phyloP scores from a whole-genome alignment of 2,888 invertebrate genomes.

The Napeogenes inachia region DNA sequence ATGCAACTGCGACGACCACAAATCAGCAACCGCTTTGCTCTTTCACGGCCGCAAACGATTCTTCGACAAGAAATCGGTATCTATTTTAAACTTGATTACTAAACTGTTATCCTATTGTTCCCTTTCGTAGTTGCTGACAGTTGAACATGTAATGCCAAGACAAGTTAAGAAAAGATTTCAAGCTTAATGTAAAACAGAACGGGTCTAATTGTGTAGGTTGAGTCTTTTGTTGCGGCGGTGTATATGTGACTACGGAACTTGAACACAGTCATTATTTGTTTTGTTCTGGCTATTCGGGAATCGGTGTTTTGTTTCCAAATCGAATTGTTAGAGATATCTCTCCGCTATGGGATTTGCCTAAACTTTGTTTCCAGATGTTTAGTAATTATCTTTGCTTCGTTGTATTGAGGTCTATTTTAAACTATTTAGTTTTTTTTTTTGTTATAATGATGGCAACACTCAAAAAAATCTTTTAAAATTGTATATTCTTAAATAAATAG shows the following conservation, averaged over 20 bases:
- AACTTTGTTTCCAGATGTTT: slow-evolving; percentile 22
- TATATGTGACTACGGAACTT: slow-evolving; percentile 32
- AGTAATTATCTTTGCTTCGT: slow-evolving; percentile 15
- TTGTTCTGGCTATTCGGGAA: slow-evolving; percentile 33
- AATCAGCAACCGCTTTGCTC: slow-evolving; percentile 71
- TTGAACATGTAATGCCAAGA: slow-evolving; percentile 41
- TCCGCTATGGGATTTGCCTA: slow-evolving; percentile 22
- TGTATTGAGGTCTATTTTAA: slow-evolving; percentile 6
- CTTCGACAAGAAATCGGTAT: slow-evolving; percentile 52
- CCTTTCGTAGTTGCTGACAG: slow-evolving; percentile 39
- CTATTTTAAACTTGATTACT: slow-evolving; percentile 54
- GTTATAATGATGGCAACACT: slow-evolving; percentile 24
- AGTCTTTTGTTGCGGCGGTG: slow-evolving; percentile 42
- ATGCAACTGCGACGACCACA: slow-evolving; percentile 57
- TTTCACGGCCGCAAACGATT: slow-evolving; percentile 57
- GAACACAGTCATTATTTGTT: slow-evolving; percentile 32
- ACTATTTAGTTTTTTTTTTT: not conserved
- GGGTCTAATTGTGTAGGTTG: slow-evolving; percentile 52
- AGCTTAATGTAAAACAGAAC: slow-evolving; percentile 54
- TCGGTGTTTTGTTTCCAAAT: slow-evolving; percentile 29
- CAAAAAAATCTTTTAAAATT: too few relatives aligned
- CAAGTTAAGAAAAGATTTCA: slow-evolving; percentile 48
- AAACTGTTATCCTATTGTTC: slow-evolving; percentile 46
- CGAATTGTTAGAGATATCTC: slow-evolving; percentile 28
- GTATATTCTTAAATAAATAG: too few relatives aligned